A percentile compares a stretch with the other conserved stretches of the same genome.
Evolutionary conservation across 2,113 vertebrate genomes (phyloP).

Genomic region (Cettia cetti): DNA sequence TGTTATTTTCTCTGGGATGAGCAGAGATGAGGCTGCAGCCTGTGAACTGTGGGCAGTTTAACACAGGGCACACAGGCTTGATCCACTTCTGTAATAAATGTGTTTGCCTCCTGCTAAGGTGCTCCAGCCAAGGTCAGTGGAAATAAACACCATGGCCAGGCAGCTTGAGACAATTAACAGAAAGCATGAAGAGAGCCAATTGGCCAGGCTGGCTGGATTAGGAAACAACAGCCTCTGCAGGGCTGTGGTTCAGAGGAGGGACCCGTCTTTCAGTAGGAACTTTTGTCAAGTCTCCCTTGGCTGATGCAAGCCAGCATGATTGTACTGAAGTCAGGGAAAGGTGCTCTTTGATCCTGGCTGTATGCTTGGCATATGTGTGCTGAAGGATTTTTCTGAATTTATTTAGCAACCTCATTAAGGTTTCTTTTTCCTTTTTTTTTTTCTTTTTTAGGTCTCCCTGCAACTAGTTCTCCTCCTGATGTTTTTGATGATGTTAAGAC

Average conservation of each 20-base stretch:
- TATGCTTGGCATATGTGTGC: background rate
- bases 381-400: background rate
- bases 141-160: background rate
- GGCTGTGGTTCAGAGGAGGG: background rate
- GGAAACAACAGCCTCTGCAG: background rate
- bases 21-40: background rate
- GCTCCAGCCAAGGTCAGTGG: background rate
- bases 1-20: background rate
- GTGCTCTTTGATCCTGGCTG: background rate
- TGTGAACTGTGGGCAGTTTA: background rate
- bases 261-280: background rate
- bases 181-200: background rate
- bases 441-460: background rate
- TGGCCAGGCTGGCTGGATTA: background rate
- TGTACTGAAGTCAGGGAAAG: background rate
- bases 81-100: background rate
- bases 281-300: background rate
- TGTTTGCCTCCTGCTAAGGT: background rate
- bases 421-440: background rate
- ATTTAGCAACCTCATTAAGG: background rate
- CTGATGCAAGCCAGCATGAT: background rate
- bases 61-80: background rate
- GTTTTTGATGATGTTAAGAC: background rate
- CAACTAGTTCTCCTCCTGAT: background rate
- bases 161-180: constrained; percentile 34